These are phyloP conservation scores for Branchipolynoe longqiensis DNA, from an alignment of 2,888 invertebrate species.

Conservation along the genomic window DNA sequence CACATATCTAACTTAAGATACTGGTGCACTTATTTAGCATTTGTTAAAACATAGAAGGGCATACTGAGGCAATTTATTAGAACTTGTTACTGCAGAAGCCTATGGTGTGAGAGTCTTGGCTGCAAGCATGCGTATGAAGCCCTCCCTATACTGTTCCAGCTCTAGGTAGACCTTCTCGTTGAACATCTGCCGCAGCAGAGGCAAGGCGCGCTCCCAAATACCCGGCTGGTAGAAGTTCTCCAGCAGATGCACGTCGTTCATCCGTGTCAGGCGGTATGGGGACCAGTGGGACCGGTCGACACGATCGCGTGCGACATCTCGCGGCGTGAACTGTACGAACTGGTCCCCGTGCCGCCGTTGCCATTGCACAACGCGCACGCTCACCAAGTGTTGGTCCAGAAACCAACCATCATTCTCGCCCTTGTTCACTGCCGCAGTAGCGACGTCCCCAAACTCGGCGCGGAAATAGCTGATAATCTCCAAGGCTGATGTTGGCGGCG, in stretches of 20 bases:
- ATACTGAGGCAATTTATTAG: too few species aligned
- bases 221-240: constrained; percentile 38
- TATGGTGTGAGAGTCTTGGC: too few species aligned
- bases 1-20: too few species aligned
- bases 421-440: neutral
- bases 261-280: neutral
- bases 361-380: constrained; percentile 26
- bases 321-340: constrained; percentile 1
- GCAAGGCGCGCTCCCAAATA: constrained; percentile 14
- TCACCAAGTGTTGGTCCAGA: constrained; percentile 45
- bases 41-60: too few species aligned
- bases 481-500: neutral
- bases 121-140: constrained; percentile 26
- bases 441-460: constrained; percentile 14
- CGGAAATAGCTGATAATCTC: constrained; percentile 16
- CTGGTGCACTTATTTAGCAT: too few species aligned
- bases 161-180: neutral
- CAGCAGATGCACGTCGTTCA: constrained; percentile 22
- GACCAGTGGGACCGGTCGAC: constrained; percentile 37
- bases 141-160: constrained; percentile 26
- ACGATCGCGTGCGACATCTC: constrained; percentile 2
- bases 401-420: constrained; percentile 58
- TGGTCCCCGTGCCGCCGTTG: neutral
- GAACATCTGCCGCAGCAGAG: neutral
- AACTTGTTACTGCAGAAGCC: too few species aligned